Percentiles rank a stretch among this genome's conserved stretches.
Conservation (phyloP, 2,888 invertebrate genomes). For the Phyto melanocephala region DNA sequence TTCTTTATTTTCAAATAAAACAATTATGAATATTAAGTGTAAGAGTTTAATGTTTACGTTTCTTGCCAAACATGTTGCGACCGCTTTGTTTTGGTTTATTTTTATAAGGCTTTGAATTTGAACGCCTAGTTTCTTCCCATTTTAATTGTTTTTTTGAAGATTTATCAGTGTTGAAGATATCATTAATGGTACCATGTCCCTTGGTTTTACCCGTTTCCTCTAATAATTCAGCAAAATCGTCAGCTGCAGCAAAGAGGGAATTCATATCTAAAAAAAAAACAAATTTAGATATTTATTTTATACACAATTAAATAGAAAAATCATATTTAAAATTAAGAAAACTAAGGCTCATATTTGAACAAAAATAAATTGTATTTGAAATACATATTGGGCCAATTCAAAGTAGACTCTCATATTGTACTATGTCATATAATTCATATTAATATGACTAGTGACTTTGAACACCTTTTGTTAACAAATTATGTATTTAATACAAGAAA, state of each 20-base stretch:
- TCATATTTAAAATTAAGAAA: too few species aligned
- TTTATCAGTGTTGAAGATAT: slow-evolving; percentile 87
- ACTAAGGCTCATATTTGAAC: too few species aligned
- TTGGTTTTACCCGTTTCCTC: slow-evolving; percentile 89
- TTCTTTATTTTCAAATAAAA: too few species aligned
- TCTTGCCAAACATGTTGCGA: slow-evolving; percentile 65
- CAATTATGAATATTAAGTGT: too few species aligned
- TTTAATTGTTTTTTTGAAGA: slow-evolving; percentile 88
- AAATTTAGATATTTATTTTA: slow-evolving; percentile 5
- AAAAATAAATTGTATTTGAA: too few species aligned
- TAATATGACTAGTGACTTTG: too few species aligned
- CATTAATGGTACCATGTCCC: slow-evolving; percentile 84
- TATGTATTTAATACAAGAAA: too few species aligned
- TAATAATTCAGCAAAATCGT: slow-evolving; percentile 92
- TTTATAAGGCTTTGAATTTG: slow-evolving; percentile 72
- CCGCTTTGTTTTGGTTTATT: slow-evolving; percentile 64
- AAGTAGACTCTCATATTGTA: too few species aligned
- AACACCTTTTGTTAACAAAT: too few species aligned
- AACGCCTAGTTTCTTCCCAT: slow-evolving; percentile 87
- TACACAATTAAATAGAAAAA: not conserved
- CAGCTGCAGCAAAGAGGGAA: slow-evolving; percentile 89
- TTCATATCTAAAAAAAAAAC: slow-evolving; percentile 79
- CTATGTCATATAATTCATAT: too few species aligned
- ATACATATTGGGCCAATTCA: too few species aligned
- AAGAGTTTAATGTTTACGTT: slow-evolving; percentile 66